Base-by-base conservation (phyloP, 1,140 invertebrate genomes). In the Eurosta solidaginis region DNA sequence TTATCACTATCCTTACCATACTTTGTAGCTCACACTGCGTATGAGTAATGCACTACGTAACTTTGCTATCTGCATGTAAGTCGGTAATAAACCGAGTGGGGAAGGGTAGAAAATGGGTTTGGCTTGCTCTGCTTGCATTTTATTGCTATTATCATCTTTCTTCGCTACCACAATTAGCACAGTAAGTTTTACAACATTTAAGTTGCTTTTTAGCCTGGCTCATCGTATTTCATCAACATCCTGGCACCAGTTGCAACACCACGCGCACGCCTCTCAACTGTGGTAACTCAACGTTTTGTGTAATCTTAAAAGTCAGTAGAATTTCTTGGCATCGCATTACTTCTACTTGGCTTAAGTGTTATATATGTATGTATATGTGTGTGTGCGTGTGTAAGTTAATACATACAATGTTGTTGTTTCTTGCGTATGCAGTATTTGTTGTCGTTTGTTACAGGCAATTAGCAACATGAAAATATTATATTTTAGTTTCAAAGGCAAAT, bases 371-470 rank as follows among this genome's bases (percentile, higher is more conserved):
- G n/a, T n/a, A n/a, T n/a, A n/a, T n/a, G n/a, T n/a, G n/a, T n/a
- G n/a, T n/a, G n/a, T n/a, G n/a, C n/a, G n/a, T n/a, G n/a, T n/a
- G n/a, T n/a, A n/a, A n/a, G n/a, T n/a, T n/a, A n/a, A n/a, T n/a
- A n/a, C n/a, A n/a, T n/a, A n/a, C n/a, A n/a, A 68, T 42, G 33
- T 68, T 68, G 14, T 33, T 42, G 59, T 68, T 68, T 68, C 33
- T 68, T 68, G 59, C n/a, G n/a, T n/a, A n/a, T n/a, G n/a, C n/a
- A n/a, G n/a, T n/a, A n/a, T n/a, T n/a, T n/a, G n/a, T n/a, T n/a
- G n/a, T n/a, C n/a, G n/a, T n/a, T 68, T 33, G 59, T 68, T 68
- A 68, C 59, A 68, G 59, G 59, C 59, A 68, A 68, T 68, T 68
- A 68, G 59, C 59, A 40, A 33, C 36, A 68, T 68, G 59, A 40